Evolutionary conservation across 2,113 vertebrate genomes (phyloP), one percentile per base, ranked within the genome.

Genomic region (Phaetusa simplex): DNA sequence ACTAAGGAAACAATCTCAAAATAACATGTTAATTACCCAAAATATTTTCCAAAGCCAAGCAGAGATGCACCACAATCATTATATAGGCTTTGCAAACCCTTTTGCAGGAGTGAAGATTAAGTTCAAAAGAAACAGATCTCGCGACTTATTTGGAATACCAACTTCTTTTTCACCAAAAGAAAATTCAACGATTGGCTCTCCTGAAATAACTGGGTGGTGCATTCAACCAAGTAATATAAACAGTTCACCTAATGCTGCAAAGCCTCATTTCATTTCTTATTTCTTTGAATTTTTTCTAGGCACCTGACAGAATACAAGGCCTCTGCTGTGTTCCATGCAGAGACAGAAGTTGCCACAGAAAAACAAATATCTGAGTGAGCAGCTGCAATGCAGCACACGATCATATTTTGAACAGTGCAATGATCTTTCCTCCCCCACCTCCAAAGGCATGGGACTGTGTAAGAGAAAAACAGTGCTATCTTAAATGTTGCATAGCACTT

Each of bases 1-100:
- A 95, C 96, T 98, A 97, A 98, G 97, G 98, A 98, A 95, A 36
- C 26, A 76, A 20, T 74, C 96, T 88, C 86, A 94, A 91, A 92
- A 32, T 32, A 53, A 13, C 47, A 66, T 1, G 14, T 38, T 45
- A 64, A 93, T 71, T 76, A 89, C 30, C 50, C 36, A 67, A 96
- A 59, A 74, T 2, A 10, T 82, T 67, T 49, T 55, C 43, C 64
- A 24, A 71, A 92, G 76, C 24, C 77, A 92, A 86, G 77, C 56
- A 94, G 59, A 76, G 38, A 93, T 23, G 23, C 59, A 74, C 14
- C 59, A 72, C 38, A 88, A 56, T 20, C 1, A 1, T 26, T 23
- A 53, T 1, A 15, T 2, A 53, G 62, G 13, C 52, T 74, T 65
- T 26, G 49, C 12, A 95, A 65, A 90, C 7, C 38, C 52, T 84